These are phyloP conservation scores for Shinisaurus crocodilurus DNA, from an alignment of 2,113 vertebrate genomes.

Conservation along the genomic window DNA sequence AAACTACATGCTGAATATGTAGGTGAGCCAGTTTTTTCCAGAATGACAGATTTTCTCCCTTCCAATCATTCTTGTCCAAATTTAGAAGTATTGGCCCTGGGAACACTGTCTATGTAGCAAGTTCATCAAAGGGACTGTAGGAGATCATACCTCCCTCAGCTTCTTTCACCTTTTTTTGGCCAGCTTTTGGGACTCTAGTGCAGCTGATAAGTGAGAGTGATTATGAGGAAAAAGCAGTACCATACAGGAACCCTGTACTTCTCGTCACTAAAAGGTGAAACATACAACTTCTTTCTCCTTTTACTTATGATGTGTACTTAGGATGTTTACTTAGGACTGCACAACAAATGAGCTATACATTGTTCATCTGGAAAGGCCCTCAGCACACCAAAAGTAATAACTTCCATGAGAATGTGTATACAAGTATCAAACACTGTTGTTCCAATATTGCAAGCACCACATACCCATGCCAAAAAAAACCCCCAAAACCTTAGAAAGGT, in stretches of 20 bases:
- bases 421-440: not conserved
- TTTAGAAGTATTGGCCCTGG: not conserved
- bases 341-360: not conserved
- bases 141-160: not conserved
- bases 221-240: not conserved
- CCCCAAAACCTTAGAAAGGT: conserved; percentile 9
- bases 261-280: not conserved
- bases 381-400: not conserved
- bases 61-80: not conserved
- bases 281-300: not conserved
- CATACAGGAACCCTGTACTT: not conserved
- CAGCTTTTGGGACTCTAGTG: not conserved
- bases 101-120: not conserved
- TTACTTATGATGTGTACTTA: not conserved
- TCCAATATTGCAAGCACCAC: conserved; percentile 11
- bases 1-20: not conserved
- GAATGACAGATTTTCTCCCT: not conserved
- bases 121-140: not conserved
- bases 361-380: not conserved
- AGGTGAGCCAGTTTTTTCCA: not conserved
- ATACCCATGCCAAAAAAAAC: not conserved
- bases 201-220: not conserved
- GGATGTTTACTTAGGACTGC: too few species aligned
- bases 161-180: not conserved
- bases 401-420: not conserved